Evolutionary conservation across 2,797 vertebrate genomes (phyloP).

Genomic region (Scolopax bukidnonensis): DNA sequence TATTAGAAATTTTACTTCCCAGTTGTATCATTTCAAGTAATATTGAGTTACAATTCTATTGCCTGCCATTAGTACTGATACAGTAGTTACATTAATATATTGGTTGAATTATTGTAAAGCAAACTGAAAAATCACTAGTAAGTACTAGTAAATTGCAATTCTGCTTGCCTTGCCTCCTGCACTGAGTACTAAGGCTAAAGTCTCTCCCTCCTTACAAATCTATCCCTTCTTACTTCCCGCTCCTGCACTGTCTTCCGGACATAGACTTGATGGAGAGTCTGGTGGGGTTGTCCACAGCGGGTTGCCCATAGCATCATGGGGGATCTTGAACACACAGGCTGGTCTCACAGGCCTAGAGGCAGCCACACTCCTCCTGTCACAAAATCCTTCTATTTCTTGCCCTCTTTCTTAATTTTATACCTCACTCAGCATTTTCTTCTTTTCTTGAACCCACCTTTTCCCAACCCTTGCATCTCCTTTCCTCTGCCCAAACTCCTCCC

Average conservation of each 20-base stretch:
- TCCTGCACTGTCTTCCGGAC: neutral
- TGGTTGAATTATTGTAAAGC: neutral
- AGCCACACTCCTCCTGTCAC: neutral
- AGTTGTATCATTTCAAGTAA: neutral
- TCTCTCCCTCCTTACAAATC: neutral
- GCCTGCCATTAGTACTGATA: neutral
- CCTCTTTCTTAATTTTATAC: neutral
- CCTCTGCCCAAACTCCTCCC: neutral
- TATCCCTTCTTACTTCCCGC: rapidly evolving
- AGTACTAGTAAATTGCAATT: neutral
- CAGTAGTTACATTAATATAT: neutral
- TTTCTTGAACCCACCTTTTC: neutral
- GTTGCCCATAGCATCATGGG: neutral
- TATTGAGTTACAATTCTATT: neutral
- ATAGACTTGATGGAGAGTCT: neutral
- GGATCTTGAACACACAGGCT: neutral
- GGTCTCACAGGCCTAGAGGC: neutral
- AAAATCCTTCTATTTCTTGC: neutral
- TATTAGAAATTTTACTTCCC: neutral
- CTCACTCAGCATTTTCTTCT: neutral
- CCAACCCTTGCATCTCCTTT: neutral
- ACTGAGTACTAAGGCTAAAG: neutral
- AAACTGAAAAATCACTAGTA: neutral
- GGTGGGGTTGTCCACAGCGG: neutral
- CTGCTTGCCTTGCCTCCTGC: neutral